These are phyloP conservation scores for Azorinus chamasolen DNA, from an alignment of 2,888 invertebrate genomes.

Conservation along the genomic window DNA sequence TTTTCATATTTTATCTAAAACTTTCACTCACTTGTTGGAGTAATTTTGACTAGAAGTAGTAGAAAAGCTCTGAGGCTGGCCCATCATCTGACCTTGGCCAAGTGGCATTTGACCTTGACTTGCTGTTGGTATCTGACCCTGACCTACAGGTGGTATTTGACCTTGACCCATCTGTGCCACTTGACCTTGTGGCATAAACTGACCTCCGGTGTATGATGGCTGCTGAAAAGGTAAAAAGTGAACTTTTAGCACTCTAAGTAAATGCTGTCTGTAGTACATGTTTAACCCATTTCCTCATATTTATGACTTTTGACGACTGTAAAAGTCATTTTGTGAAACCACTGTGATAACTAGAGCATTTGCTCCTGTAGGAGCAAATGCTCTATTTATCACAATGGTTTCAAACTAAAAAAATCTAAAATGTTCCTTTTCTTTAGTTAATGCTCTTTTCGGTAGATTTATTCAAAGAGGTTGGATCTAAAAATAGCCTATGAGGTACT, in stretches of 20 bases:
- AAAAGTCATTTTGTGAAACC: no score
- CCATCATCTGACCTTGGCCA: constrained; percentile 47
- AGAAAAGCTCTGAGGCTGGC: constrained; percentile 53
- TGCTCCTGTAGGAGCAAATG: no score
- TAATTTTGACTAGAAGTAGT: constrained; percentile 62
- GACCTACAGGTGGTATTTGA: constrained; percentile 59
- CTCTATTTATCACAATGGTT: no score
- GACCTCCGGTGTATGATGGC: constrained; percentile 58
- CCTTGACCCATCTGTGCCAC: constrained; percentile 61
- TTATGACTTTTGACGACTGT: no score
- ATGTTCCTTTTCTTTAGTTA: no score
- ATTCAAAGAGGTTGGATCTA: no score
- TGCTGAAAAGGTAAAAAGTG: constrained; percentile 19
- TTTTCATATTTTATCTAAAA: no score
- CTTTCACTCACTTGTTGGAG: neutral
- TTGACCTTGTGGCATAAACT: constrained; percentile 61
- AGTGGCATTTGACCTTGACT: constrained; percentile 56
- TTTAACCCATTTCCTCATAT: no score
- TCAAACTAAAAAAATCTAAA: no score
- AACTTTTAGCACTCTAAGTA: neutral
- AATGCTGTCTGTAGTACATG: neutral
- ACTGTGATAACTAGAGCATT: no score
- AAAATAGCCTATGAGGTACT: no score
- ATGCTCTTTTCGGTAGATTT: no score
- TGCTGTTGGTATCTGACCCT: constrained; percentile 63